Evolutionary conservation across 64 coral and sea anemone genomes (phyloP).

Genomic region (Catalaphyllia jardinei): DNA sequence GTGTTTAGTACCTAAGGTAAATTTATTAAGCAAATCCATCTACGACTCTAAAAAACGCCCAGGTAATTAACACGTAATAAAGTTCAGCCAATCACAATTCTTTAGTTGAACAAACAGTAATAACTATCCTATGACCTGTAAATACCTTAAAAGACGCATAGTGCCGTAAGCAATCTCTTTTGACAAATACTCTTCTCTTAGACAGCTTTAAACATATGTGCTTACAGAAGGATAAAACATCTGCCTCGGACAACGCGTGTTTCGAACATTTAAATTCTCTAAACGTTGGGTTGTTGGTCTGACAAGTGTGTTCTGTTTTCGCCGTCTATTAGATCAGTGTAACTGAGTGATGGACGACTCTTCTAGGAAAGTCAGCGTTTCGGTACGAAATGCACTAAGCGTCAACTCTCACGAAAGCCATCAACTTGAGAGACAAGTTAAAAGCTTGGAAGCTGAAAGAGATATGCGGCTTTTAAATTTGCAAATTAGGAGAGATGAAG

Average conservation of each 20-base stretch:
- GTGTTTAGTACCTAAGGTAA: background rate
- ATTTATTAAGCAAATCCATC: slow-evolving; percentile 5
- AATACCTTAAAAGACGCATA: background rate
- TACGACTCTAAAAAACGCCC: background rate
- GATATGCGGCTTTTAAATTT: slow-evolving; percentile 72
- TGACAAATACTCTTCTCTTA: background rate
- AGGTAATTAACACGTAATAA: slow-evolving; percentile 9
- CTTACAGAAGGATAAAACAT: background rate
- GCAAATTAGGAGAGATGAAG: slow-evolving; percentile 74
- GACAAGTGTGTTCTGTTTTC: background rate
- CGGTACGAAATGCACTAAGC: slow-evolving; percentile 68
- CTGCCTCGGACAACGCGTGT: background rate
- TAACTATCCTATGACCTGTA: background rate
- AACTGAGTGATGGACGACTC: slow-evolving; percentile 49
- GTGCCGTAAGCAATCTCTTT: background rate
- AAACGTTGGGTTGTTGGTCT: background rate
- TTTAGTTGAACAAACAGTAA: background rate
- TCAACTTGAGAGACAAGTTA: slow-evolving; percentile 62
- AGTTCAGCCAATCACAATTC: background rate
- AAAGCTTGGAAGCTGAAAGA: slow-evolving; percentile 78
- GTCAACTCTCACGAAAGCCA: slow-evolving; percentile 53
- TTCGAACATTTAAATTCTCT: background rate
- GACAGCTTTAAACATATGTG: background rate
- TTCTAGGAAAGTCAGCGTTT: slow-evolving; percentile 58
- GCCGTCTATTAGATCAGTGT: background rate